Percentiles rank a stretch among this genome's conserved stretches.
phyloP scores from a whole-genome alignment of 64 coral and sea anemone species.

The Dendronephthya gigantea region DNA sequence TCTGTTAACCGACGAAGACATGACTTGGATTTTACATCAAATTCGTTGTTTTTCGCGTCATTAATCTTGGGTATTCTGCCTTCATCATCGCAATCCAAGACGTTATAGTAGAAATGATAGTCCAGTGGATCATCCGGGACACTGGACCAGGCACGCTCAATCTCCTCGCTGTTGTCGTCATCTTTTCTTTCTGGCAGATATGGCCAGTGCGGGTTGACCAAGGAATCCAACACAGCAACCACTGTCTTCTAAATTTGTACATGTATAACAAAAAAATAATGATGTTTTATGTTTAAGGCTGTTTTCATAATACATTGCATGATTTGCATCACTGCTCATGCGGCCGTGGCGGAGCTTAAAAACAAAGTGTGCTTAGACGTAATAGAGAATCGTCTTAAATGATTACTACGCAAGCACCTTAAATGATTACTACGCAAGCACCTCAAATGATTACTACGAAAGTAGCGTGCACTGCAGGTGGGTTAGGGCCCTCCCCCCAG shows the following conservation, averaged over 20 bases:
- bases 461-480: too few relatives aligned
- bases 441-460: too few relatives aligned
- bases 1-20: constrained; percentile 67
- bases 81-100: constrained; percentile 69
- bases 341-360: too few relatives aligned
- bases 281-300: too few relatives aligned
- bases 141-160: constrained; percentile 67
- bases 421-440: too few relatives aligned
- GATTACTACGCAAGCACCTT: too few relatives aligned
- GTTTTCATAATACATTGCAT: too few relatives aligned
- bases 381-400: too few relatives aligned
- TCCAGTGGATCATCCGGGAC: constrained; percentile 83
- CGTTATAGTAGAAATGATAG: constrained; percentile 76
- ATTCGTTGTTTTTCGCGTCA: constrained; percentile 36
- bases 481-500: too few relatives aligned
- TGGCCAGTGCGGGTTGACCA: constrained; percentile 82
- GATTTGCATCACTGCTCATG: too few relatives aligned
- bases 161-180: constrained; percentile 26
- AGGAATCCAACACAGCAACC: constrained; percentile 59
- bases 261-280: background rate
- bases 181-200: constrained; percentile 67
- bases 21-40: constrained; percentile 46
- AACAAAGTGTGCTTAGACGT: too few relatives aligned
- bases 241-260: constrained; percentile 63
- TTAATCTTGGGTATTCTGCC: constrained; percentile 46